Percentiles rank a stretch among this genome's conserved stretches.
phyloP scores from a whole-genome alignment of 2,113 vertebrate genomes.

The Copsychus sechellarum region DNA sequence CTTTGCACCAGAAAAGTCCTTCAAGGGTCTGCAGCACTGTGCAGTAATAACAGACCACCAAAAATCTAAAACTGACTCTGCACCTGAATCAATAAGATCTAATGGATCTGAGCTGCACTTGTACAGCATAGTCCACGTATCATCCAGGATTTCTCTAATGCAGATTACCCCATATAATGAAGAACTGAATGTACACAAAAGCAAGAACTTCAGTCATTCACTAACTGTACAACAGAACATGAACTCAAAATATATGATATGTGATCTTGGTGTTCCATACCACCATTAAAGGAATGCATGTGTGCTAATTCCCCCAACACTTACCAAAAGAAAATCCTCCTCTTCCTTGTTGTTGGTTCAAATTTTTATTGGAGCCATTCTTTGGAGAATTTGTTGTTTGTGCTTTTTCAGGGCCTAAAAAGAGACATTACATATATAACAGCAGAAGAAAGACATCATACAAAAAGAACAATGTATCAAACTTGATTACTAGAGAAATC shows the following conservation, averaged over 20 bases:
- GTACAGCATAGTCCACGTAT: neutral
- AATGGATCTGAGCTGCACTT: neutral
- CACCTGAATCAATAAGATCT: neutral
- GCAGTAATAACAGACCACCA: neutral
- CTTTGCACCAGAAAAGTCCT: neutral
- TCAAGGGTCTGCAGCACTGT: neutral
- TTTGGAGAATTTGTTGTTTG: constrained; percentile 63
- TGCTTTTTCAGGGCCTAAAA: constrained; percentile 66
- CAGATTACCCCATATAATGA: neutral
- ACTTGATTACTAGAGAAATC: neutral
- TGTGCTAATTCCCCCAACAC: neutral
- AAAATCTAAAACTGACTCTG: neutral
- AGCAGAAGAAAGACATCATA: neutral
- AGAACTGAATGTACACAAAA: neutral
- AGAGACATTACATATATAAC: neutral
- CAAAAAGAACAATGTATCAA: neutral
- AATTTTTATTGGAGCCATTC: constrained; percentile 63
- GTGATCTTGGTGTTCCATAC: neutral
- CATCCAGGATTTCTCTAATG: neutral
- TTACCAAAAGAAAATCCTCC: constrained; percentile 83
- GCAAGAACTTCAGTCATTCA: neutral
- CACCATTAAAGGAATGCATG: neutral
- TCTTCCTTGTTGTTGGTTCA: constrained; percentile 66
- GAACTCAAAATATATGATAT: neutral
- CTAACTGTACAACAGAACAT: neutral